These are phyloP conservation scores for Myotis planiceps DNA, from an alignment of 2,797 vertebrate genomes.

Conservation along the genomic window DNA sequence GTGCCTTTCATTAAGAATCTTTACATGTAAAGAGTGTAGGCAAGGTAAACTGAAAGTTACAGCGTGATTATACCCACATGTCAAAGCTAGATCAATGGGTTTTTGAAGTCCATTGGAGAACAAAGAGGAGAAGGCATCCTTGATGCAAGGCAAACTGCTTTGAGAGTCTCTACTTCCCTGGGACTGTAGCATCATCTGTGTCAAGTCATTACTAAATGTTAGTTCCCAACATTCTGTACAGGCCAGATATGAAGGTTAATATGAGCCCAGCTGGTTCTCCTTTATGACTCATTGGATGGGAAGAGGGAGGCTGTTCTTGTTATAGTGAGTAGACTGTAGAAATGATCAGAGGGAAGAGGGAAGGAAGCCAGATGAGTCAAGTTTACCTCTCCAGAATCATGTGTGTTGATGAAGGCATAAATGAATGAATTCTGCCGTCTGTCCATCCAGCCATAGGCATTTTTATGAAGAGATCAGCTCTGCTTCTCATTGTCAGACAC, in stretches of 20 bases:
- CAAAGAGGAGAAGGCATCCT: not conserved
- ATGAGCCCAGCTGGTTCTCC: not conserved
- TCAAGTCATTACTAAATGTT: not conserved
- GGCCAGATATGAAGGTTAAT: not conserved
- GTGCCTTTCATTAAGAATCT: slow-evolving; percentile 21
- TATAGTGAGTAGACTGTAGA: not conserved
- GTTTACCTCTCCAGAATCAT: not conserved
- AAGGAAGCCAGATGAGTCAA: not conserved
- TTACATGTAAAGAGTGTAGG: not conserved
- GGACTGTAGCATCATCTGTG: not conserved
- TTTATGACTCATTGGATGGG: not conserved
- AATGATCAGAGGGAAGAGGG: not conserved
- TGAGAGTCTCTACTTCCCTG: not conserved
- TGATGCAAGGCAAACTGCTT: not conserved
- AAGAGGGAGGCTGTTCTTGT: not conserved
- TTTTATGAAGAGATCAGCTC: not conserved
- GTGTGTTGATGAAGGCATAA: not conserved
- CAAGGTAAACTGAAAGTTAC: not conserved
- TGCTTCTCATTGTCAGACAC: not conserved
- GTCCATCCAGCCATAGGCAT: not conserved
- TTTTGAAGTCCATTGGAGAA: not conserved
- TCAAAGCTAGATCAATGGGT: not conserved
- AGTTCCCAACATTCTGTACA: not conserved
- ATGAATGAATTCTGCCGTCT: not conserved
- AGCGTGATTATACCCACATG: not conserved